Percentiles rank a stretch among this genome's conserved stretches.
These are phyloP conservation scores for Acrocyrtus sp. DNA, from an alignment of 2,888 invertebrate species.

Conservation along the genomic window DNA sequence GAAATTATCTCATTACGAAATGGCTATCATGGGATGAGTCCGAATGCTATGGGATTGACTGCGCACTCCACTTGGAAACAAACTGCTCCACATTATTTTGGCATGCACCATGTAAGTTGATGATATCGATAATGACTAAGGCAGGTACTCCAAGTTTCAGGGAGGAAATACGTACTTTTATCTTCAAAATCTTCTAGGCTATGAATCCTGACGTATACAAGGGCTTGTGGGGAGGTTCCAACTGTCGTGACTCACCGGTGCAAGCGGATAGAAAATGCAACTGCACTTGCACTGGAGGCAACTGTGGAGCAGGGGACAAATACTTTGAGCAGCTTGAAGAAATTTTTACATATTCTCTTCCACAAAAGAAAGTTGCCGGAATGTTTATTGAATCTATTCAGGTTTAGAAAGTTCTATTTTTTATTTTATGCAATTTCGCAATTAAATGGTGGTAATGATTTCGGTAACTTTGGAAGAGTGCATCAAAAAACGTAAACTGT, in stretches of 20 bases:
- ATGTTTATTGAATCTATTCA: slow-evolving; percentile 96
- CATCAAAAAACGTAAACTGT: slow-evolving; percentile 36
- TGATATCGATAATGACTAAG: neutral
- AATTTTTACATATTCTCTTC: slow-evolving; percentile 80
- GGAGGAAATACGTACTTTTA: neutral
- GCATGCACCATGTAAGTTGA: slow-evolving; percentile 80
- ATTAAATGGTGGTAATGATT: too few relatives aligned
- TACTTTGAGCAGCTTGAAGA: slow-evolving; percentile 87
- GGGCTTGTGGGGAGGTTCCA: slow-evolving; percentile 89
- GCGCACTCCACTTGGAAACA: slow-evolving; percentile 84
- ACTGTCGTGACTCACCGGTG: slow-evolving; percentile 87
- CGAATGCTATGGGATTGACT: slow-evolving; percentile 83
- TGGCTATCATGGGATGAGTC: slow-evolving; percentile 83
- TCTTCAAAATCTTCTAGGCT: slow-evolving; percentile 73
- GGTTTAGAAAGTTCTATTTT: too few relatives aligned
- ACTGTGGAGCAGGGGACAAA: slow-evolving; percentile 78
- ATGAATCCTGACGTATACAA: slow-evolving; percentile 92
- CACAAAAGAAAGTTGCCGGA: slow-evolving; percentile 83
- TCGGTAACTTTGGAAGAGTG: neutral
- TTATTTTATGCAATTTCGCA: neutral
- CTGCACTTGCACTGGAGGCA: slow-evolving; percentile 69
- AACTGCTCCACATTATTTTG: slow-evolving; percentile 75
- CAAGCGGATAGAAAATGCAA: slow-evolving; percentile 77
- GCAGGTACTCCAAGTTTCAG: neutral
- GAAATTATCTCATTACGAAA: slow-evolving; percentile 89